phyloP scores from a whole-genome alignment of 2,797 vertebrate species.

The Gymnoscopelus microlampas region DNA sequence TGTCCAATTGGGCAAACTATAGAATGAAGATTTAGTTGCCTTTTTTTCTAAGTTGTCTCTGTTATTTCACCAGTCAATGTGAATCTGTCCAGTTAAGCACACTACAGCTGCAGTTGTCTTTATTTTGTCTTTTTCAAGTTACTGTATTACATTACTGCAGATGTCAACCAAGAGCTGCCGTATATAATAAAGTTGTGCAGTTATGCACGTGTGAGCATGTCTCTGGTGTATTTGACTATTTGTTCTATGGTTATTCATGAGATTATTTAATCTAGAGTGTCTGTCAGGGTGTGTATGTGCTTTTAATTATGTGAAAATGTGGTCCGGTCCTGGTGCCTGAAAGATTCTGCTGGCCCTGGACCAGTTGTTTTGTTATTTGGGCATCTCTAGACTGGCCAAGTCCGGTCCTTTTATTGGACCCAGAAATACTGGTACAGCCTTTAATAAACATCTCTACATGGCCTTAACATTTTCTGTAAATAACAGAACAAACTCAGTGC shows the following conservation, averaged over 20 bases:
- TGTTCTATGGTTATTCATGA: conserved; percentile 29
- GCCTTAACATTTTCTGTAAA: too few species aligned
- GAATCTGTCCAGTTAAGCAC: neutral
- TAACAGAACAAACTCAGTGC: too few species aligned
- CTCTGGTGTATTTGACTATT: conserved; percentile 33
- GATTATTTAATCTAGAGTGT: conserved; percentile 13
- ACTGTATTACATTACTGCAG: conserved; percentile 47
- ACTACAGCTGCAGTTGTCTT: too few species aligned
- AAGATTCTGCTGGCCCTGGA: conserved; percentile 51
- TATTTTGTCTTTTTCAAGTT: neutral
- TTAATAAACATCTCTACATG: too few species aligned
- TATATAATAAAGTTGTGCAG: conserved; percentile 47
- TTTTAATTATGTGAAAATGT: neutral
- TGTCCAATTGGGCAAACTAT: conserved; percentile 21
- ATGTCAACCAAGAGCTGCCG: conserved; percentile 54
- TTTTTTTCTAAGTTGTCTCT: conserved; percentile 6
- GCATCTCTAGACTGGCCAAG: conserved; percentile 19
- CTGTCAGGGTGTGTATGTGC: neutral
- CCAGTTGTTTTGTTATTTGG: too few species aligned
- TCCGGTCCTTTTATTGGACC: conserved; percentile 10
- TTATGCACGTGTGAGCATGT: conserved; percentile 16
- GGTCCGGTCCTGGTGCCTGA: neutral
- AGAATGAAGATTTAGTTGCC: conserved; percentile 31
- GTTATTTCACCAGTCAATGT: conserved; percentile 28
- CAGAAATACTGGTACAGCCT: too few species aligned